Percentiles rank a stretch among this genome's conserved stretches.
These are phyloP conservation scores for Onychomys torridus DNA, from an alignment of 2,797 vertebrate species.

Conservation along the genomic window DNA sequence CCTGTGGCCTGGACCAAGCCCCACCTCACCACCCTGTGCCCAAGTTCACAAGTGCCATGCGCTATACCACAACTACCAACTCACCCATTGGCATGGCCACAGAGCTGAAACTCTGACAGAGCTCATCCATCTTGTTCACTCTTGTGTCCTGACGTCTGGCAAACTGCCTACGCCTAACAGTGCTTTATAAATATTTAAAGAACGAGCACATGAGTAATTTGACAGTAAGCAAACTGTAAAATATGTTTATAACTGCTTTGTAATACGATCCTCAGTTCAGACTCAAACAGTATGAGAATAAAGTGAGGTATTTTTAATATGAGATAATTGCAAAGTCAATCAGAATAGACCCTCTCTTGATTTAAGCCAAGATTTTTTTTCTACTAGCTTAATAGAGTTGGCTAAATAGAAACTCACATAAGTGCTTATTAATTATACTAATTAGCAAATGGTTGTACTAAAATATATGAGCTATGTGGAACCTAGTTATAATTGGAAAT, in stretches of 20 bases:
- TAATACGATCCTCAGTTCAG: slow-evolving; percentile 65
- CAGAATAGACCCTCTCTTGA: slow-evolving; percentile 75
- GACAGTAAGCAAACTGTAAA: slow-evolving; percentile 64
- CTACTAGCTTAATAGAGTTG: slow-evolving; percentile 73
- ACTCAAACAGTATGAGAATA: slow-evolving; percentile 67
- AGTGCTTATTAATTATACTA: slow-evolving; percentile 76
- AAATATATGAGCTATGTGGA: slow-evolving; percentile 66
- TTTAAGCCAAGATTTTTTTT: slow-evolving; percentile 75
- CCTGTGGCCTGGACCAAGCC: background rate
- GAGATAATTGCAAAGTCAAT: slow-evolving; percentile 76
- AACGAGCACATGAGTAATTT: slow-evolving; percentile 57
- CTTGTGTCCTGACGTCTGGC: background rate
- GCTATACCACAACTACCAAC: accelerated
- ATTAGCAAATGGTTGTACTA: slow-evolving; percentile 74
- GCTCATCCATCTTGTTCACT: background rate
- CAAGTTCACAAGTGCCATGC: background rate
- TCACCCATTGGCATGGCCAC: background rate
- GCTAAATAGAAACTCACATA: slow-evolving; percentile 76
- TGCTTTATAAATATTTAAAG: slow-evolving; percentile 55
- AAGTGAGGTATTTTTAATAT: slow-evolving; percentile 74
- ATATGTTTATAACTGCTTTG: slow-evolving; percentile 59
- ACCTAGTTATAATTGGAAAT: slow-evolving; percentile 39
- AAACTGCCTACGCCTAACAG: background rate
- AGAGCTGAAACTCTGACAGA: background rate
- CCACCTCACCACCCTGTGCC: background rate